Percentiles rank a stretch among this genome's conserved stretches.
phyloP scores from a whole-genome alignment of 2,797 vertebrate genomes.

The Cirrhinus mrigala region DNA sequence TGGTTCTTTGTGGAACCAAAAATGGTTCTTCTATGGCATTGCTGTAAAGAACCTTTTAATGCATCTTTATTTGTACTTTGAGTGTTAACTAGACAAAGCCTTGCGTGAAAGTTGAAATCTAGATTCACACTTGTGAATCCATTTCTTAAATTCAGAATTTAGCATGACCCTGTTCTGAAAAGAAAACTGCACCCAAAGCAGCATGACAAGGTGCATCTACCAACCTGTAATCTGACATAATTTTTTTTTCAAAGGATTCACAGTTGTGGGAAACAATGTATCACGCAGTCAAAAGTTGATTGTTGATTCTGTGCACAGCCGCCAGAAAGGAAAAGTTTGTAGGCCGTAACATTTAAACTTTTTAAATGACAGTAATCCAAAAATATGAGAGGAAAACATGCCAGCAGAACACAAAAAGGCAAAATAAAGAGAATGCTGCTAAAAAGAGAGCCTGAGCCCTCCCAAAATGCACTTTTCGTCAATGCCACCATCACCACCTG shows the following conservation, averaged over 20 bases:
- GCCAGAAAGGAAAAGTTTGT: constrained; percentile 21
- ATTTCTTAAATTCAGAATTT: background rate
- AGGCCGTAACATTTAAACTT: background rate
- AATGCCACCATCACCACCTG: background rate
- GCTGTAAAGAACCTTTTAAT: too few species aligned
- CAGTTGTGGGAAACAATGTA: background rate
- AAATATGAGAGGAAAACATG: constrained; percentile 15
- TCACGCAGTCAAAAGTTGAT: background rate
- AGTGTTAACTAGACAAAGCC: background rate
- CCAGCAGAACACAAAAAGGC: constrained; percentile 13
- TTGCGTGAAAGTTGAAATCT: background rate
- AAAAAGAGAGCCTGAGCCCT: background rate
- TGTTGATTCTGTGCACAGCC: constrained; percentile 18
- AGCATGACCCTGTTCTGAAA: background rate
- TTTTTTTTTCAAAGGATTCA: background rate
- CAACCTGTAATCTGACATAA: background rate
- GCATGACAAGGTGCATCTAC: background rate
- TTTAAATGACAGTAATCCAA: constrained; percentile 37
- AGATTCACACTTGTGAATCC: background rate
- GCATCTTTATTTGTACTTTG: background rate
- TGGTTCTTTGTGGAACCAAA: too few species aligned
- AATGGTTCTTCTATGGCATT: too few species aligned
- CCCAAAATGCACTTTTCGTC: background rate
- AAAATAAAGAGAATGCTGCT: background rate
- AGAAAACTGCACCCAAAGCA: background rate